Conservation (phyloP, 2,113 vertebrate species). For the Lutjanus erythropterus region DNA sequence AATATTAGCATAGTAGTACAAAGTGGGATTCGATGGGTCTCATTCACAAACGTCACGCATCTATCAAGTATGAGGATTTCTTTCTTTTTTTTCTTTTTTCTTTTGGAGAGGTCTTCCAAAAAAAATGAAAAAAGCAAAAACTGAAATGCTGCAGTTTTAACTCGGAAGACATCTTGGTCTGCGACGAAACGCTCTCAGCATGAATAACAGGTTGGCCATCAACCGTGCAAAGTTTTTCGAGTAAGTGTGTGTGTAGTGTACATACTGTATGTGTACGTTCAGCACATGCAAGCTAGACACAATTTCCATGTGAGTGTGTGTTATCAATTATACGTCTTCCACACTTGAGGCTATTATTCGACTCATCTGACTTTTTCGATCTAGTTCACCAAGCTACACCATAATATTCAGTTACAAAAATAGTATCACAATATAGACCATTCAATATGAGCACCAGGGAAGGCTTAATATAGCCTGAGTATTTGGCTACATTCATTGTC, state of each 20-base stretch:
- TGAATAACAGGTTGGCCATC: slow-evolving; percentile 61
- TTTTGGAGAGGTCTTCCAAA: slow-evolving; percentile 14
- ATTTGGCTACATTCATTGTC: slow-evolving; percentile 86
- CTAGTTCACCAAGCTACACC: slow-evolving; percentile 72
- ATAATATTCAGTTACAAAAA: slow-evolving; percentile 83
- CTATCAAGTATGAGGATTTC: slow-evolving; percentile 71
- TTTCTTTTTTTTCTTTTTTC: slow-evolving; percentile 9
- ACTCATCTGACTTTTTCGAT: slow-evolving; percentile 51
- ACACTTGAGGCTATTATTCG: slow-evolving; percentile 75
- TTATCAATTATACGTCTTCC: slow-evolving; percentile 63
- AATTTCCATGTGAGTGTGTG: slow-evolving; percentile 53
- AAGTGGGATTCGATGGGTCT: slow-evolving; percentile 54
- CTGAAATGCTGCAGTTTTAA: slow-evolving; percentile 39
- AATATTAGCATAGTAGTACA: slow-evolving; percentile 72
- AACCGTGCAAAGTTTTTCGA: slow-evolving; percentile 68
- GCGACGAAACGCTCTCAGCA: slow-evolving; percentile 39
- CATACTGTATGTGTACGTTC: slow-evolving; percentile 67
- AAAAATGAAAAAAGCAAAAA: background rate
- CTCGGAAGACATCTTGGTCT: slow-evolving; percentile 69
- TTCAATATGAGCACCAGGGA: slow-evolving; percentile 83
- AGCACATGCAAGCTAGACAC: slow-evolving; percentile 77
- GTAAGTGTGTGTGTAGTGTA: slow-evolving; percentile 54
- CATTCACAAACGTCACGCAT: slow-evolving; percentile 63
- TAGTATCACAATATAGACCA: slow-evolving; percentile 85
- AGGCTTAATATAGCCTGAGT: slow-evolving; percentile 80